phyloP scores from a whole-genome alignment of 2,888 invertebrate genomes.

The Nipponacmea schrenckii region DNA sequence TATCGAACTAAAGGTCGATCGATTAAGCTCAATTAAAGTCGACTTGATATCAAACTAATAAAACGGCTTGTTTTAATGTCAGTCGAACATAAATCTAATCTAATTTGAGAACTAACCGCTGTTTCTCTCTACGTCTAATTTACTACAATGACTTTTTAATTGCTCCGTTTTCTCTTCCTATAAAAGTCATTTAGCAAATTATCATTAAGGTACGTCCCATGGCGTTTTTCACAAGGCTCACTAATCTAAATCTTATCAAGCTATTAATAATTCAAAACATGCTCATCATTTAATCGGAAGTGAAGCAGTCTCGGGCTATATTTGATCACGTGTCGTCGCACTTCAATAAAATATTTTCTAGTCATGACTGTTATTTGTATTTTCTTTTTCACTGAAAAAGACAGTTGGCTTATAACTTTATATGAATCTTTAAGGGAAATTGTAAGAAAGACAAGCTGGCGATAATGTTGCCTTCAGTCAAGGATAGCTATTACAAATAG shows the following conservation, averaged over 20 bases:
- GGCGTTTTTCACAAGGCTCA: background rate
- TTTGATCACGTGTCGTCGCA: background rate
- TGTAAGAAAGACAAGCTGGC: too few species aligned
- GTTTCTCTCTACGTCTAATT: background rate
- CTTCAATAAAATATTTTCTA: too few species aligned
- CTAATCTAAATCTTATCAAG: slow-evolving; percentile 3
- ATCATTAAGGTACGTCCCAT: background rate
- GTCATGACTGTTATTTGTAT: too few species aligned
- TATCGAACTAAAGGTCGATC: too few species aligned
- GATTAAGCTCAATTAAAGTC: too few species aligned
- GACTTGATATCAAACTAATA: too few species aligned
- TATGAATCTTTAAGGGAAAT: too few species aligned
- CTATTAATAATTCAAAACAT: background rate
- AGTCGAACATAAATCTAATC: slow-evolving; percentile 5
- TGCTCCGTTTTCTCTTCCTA: background rate
- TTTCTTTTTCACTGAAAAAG: too few species aligned
- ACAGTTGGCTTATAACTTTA: too few species aligned
- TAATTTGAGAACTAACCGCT: background rate
- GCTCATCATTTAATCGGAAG: background rate
- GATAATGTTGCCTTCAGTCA: too few species aligned
- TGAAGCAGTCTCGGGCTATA: background rate
- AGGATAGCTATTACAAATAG: too few species aligned
- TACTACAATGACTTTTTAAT: slow-evolving; percentile 4
- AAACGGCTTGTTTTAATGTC: too few species aligned
- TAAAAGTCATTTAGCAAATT: slow-evolving; percentile 4